Conservation (phyloP, 2,888 invertebrate genomes). For the Drosophila mayaguana region DNA sequence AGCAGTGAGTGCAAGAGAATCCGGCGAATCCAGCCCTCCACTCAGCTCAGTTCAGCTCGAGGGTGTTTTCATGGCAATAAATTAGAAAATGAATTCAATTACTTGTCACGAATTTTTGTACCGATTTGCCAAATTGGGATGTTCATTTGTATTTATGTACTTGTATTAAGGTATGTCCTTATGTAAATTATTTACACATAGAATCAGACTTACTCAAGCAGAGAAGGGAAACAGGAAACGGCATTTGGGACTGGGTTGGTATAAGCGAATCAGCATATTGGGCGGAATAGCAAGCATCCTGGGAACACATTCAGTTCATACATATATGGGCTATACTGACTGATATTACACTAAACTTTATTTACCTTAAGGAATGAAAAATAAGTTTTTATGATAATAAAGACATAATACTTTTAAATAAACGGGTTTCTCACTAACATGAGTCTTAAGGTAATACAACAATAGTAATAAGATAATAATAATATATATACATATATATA, state of each 20-base stretch:
- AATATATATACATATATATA: no score
- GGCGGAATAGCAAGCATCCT: not conserved
- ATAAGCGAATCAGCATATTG: not conserved
- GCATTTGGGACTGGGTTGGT: not conserved
- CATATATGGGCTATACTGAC: not conserved
- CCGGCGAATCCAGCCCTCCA: conserved; percentile 19
- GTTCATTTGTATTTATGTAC: conserved; percentile 59
- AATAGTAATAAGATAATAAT: no score
- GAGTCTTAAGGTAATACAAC: no score
- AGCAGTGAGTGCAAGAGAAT: conserved; percentile 17
- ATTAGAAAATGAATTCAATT: conserved; percentile 81
- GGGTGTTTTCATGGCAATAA: conserved; percentile 77
- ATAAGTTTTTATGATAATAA: no score
- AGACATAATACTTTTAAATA: no score
- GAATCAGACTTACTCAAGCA: conserved; percentile 16
- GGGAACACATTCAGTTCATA: not conserved
- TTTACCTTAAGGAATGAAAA: not conserved
- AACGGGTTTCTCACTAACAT: no score
- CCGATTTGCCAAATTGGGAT: conserved; percentile 73
- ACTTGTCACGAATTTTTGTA: conserved; percentile 77
- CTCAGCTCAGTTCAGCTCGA: conserved; percentile 18
- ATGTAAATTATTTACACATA: conserved; percentile 55
- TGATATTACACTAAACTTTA: not conserved
- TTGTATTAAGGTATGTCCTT: conserved; percentile 26
- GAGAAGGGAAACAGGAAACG: not conserved